Percentiles rank a stretch among this genome's conserved stretches.
These are phyloP conservation scores for Synanthedon andrenaeformis DNA, from an alignment of 2,888 invertebrate genomes.

Conservation along the genomic window DNA sequence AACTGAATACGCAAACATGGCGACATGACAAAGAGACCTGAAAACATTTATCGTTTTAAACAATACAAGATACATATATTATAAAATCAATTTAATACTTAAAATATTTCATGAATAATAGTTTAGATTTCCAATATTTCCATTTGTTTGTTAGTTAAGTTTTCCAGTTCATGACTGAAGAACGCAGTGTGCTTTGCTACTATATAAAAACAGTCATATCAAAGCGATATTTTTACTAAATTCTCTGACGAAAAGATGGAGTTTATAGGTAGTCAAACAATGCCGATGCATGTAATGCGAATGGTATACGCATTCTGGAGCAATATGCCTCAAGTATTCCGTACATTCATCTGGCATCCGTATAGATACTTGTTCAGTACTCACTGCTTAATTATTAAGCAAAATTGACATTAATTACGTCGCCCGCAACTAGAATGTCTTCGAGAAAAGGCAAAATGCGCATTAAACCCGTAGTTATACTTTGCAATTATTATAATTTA, in stretches of 20 bases:
- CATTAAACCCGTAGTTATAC: slow-evolving; percentile 40
- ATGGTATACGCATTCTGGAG: background rate
- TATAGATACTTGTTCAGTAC: slow-evolving; percentile 23
- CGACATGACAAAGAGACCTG: slow-evolving; percentile 44
- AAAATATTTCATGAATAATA: too few relatives aligned
- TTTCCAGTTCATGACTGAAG: too few relatives aligned
- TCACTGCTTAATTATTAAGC: slow-evolving; percentile 37
- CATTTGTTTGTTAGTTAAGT: too few relatives aligned
- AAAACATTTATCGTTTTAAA: slow-evolving; percentile 19
- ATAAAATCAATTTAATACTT: slow-evolving; percentile 9
- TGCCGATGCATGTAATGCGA: too few relatives aligned
- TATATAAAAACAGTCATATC: too few relatives aligned
- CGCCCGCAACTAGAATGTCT: slow-evolving; percentile 57
- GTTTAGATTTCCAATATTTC: too few relatives aligned
- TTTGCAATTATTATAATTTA: slow-evolving; percentile 50
- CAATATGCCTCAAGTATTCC: background rate
- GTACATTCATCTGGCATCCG: background rate
- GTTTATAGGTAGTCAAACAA: too few relatives aligned
- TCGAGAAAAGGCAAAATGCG: slow-evolving; percentile 29
- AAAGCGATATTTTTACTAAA: too few relatives aligned
- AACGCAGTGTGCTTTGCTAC: too few relatives aligned
- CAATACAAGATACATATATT: too few relatives aligned
- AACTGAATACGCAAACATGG: slow-evolving; percentile 50
- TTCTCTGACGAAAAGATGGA: too few relatives aligned
- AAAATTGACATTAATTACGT: slow-evolving; percentile 64